Base-by-base conservation (phyloP, 2,797 vertebrate species). In the Fratercula arctica region DNA sequence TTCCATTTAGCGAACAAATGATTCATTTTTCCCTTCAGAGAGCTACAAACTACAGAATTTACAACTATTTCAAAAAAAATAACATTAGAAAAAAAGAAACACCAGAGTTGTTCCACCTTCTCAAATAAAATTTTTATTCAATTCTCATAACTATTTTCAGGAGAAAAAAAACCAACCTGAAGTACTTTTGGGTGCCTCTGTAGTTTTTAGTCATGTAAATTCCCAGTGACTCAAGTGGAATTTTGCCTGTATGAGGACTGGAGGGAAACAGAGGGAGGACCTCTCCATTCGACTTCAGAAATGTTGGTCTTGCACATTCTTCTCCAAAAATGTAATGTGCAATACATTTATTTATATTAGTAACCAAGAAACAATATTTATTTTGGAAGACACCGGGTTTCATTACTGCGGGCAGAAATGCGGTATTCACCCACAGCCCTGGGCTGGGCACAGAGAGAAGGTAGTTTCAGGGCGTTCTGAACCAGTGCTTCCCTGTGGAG, bases 1-100 rank as follows among this genome's bases (percentile, higher is more conserved):
- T 97, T 97, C 95, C 91, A 88, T 94, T 96, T 95, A 89, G 85
- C 92, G 93, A 95, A 97, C 67, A 97, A 97, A 95, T 93, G 13
- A 85, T 93, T 95, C 11, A 13, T 83, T 96, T 97, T 97, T 89
- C 66, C 85, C 61, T 95, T 96, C 80, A 92, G 95, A 95, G 87
- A 76, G 28, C 75, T 96, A 87, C 87, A 96, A 91, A 82, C 67
- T 96, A 85, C 76, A 87, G 81, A 95, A 95, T 84, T 92, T 90
- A 90, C 66, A 96, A 81, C 67, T 91, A 86, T 92, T 95, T 92
- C 16, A 77, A 93, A 92, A 93, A 92, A 95, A 94, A 86, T 77
- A 85, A 93, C 31, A 53, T 33, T 31, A 80, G 59, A 67, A 76
- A 76, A 73, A 81, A 82, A 93, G 53, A 87, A 94, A 85, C 67